phyloP scores from a whole-genome alignment of 2,888 invertebrate species.

The Sesia apiformis region DNA sequence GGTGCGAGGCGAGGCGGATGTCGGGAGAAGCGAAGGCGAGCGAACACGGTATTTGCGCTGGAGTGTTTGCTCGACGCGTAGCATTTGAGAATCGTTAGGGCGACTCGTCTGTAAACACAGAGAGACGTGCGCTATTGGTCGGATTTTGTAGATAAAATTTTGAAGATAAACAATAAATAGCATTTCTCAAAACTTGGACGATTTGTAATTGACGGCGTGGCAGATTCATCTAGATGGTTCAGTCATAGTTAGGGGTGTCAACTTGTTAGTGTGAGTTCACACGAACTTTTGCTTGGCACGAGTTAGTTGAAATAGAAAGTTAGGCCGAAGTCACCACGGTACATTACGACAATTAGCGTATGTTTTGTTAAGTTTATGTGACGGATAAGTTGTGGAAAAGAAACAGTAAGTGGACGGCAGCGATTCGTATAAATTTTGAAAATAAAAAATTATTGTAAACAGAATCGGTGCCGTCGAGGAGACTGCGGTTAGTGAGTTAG shows the following conservation, averaged over 20 bases:
- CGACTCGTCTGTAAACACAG: slow-evolving; percentile 61
- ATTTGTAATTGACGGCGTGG: slow-evolving; percentile 63
- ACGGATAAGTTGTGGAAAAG: slow-evolving; percentile 21
- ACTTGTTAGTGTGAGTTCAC: slow-evolving; percentile 65
- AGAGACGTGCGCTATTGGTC: slow-evolving; percentile 54
- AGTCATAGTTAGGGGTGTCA: slow-evolving; percentile 69
- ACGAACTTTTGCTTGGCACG: slow-evolving; percentile 54
- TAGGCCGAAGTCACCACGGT: slow-evolving; percentile 56
- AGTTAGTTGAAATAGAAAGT: slow-evolving; percentile 57
- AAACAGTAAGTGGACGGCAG: slow-evolving; percentile 5
- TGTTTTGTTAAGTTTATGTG: slow-evolving; percentile 46
- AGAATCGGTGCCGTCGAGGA: slow-evolving; percentile 42
- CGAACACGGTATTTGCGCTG: slow-evolving; percentile 49
- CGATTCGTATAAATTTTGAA: slow-evolving; percentile 20
- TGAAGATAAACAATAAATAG: slow-evolving; percentile 62
- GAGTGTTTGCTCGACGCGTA: slow-evolving; percentile 64
- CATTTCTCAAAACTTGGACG: slow-evolving; percentile 63
- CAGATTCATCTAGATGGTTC: slow-evolving; percentile 70
- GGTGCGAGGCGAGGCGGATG: slow-evolving; percentile 12
- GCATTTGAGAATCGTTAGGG: slow-evolving; percentile 70
- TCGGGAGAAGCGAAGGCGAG: slow-evolving; percentile 12
- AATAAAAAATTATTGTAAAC: slow-evolving; percentile 15
- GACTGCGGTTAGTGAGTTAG: slow-evolving; percentile 58
- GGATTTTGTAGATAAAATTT: slow-evolving; percentile 59
- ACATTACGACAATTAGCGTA: slow-evolving; percentile 51